Conservation (phyloP, 2,888 invertebrate genomes). For the Antheraea yamamai region DNA sequence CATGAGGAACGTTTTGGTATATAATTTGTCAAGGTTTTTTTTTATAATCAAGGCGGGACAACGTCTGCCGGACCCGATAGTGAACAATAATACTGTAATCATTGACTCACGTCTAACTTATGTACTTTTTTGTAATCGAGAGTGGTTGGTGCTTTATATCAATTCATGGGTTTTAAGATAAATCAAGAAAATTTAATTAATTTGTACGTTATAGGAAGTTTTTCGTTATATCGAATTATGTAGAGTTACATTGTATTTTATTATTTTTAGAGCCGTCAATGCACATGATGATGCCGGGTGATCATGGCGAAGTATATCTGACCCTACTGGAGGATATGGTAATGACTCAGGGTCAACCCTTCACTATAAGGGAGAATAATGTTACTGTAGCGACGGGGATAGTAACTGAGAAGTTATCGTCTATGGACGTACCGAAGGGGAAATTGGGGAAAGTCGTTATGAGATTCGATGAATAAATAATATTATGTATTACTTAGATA, state of each 20-base stretch:
- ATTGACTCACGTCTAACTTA: too few species aligned
- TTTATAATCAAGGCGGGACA: too few species aligned
- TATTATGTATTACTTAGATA: not conserved
- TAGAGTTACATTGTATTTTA: conserved; percentile 1
- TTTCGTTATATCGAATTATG: too few species aligned
- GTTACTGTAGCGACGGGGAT: conserved; percentile 92
- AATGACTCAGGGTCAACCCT: conserved; percentile 88
- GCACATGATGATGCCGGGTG: conserved; percentile 94
- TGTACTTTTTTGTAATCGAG: too few species aligned
- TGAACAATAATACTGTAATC: too few species aligned
- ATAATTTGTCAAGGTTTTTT: too few species aligned
- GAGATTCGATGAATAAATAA: conserved; percentile 37
- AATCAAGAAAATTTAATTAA: too few species aligned
- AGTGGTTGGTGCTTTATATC: too few species aligned
- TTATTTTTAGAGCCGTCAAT: conserved; percentile 62
- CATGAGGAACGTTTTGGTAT: too few species aligned
- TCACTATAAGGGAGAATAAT: conserved; percentile 93
- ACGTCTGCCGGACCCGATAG: too few species aligned
- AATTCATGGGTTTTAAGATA: too few species aligned
- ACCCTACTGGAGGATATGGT: conserved; percentile 92
- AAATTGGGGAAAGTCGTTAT: conserved; percentile 65
- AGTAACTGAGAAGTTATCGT: conserved; percentile 85
- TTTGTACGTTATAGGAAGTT: too few species aligned
- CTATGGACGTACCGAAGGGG: conserved; percentile 81
- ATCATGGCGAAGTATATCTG: conserved; percentile 87